Percentiles rank a stretch among this genome's conserved stretches.
Evolutionary conservation across 2,888 invertebrate genomes (phyloP).

Genomic region (Monochamus alternatus): DNA sequence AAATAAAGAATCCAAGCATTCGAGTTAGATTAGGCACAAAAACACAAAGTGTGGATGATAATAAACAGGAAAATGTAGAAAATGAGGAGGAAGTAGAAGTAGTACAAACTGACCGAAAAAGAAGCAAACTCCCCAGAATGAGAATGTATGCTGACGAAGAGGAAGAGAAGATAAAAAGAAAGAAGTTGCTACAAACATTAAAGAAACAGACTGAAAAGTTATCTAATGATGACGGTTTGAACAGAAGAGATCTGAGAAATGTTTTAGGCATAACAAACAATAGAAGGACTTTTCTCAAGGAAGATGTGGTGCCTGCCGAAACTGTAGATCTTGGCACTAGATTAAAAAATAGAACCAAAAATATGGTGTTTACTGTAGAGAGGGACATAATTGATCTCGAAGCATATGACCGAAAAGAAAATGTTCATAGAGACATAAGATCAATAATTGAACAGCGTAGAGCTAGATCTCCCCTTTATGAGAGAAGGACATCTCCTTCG

Average conservation of each 20-base stretch:
- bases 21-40: conserved; percentile 64
- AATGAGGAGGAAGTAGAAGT: conserved; percentile 53
- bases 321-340: conserved; percentile 60
- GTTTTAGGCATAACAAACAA: conserved; percentile 57
- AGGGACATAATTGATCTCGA: conserved; percentile 43
- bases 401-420: conserved; percentile 43
- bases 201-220: conserved; percentile 67
- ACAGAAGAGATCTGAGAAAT: conserved; percentile 58
- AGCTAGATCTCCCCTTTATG: conserved; percentile 28
- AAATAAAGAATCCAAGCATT: conserved; percentile 61
- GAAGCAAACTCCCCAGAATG: conserved; percentile 77
- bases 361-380: conserved; percentile 61
- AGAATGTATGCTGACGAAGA: conserved; percentile 93
- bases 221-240: conserved; percentile 53
- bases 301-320: conserved; percentile 36
- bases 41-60: conserved; percentile 40
- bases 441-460: conserved; percentile 40
- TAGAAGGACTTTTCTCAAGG: conserved; percentile 38
- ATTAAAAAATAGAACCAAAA: conserved; percentile 62
- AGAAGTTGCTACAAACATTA: conserved; percentile 62
- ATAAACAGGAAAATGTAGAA: conserved; percentile 46
- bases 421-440: conserved; percentile 44
- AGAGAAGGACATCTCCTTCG: conserved; percentile 38
- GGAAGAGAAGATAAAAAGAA: conserved; percentile 76
- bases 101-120: conserved; percentile 35